Evolutionary conservation across 2,888 invertebrate genomes (phyloP).

Genomic region (Notocelia uddmanniana): DNA sequence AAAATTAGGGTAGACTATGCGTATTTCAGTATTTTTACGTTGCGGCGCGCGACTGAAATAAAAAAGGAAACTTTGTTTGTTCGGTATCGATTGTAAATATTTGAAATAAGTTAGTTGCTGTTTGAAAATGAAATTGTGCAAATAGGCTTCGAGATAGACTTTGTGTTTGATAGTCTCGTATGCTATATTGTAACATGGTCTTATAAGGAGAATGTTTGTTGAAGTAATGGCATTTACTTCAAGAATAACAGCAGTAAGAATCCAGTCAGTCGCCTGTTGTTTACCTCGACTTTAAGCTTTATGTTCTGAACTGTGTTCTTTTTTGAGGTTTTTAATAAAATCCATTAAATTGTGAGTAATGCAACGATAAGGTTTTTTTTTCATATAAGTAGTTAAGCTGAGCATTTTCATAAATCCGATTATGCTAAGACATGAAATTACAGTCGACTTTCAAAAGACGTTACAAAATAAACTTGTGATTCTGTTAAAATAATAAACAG

Average conservation of each 20-base stretch:
- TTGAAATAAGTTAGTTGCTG: constrained; percentile 43
- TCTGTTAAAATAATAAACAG: no score
- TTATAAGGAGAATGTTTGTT: not conserved
- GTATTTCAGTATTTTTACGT: not conserved
- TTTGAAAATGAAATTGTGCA: constrained; percentile 44
- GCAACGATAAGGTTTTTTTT: no score
- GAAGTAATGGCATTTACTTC: not conserved
- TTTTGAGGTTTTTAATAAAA: no score
- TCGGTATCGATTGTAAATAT: constrained; percentile 43
- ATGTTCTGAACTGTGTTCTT: no score
- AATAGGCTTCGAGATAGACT: constrained; percentile 22
- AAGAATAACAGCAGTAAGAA: not conserved
- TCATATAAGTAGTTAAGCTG: no score
- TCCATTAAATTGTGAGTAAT: no score
- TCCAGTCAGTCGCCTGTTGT: no score
- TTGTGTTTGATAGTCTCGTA: not conserved
- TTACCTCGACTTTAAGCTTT: no score
- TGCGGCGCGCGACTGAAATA: constrained; percentile 12
- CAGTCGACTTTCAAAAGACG: no score
- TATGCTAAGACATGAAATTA: no score
- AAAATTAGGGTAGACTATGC: not conserved
- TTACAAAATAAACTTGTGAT: no score
- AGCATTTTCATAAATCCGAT: no score
- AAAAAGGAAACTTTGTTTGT: constrained; percentile 35
- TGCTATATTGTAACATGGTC: not conserved